These are phyloP conservation scores for Drosophila antonietae DNA, from an alignment of 2,888 invertebrate species.

Conservation along the genomic window DNA sequence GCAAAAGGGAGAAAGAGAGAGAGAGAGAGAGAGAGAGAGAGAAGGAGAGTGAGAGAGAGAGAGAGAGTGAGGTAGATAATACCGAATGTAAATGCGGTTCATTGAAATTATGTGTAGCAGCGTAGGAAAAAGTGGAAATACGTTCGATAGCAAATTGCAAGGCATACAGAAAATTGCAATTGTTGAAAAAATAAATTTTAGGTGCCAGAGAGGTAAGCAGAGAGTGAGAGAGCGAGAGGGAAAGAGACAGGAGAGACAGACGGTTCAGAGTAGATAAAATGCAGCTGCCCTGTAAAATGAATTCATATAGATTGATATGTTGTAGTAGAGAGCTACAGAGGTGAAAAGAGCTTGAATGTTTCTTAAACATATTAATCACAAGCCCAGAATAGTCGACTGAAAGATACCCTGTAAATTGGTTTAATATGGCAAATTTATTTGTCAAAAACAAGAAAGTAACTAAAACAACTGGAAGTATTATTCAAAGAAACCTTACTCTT, in stretches of 20 bases:
- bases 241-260: not conserved
- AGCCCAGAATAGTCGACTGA: not conserved
- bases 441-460: too few species aligned
- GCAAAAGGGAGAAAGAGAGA: not conserved
- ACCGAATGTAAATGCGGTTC: conserved; percentile 67
- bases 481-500: too few species aligned
- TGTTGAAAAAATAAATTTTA: conserved; percentile 5
- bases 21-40: not conserved
- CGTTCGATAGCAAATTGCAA: conserved; percentile 53
- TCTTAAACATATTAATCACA: too few species aligned
- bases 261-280: not conserved
- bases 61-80: conserved; percentile 11
- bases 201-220: not conserved
- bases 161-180: conserved; percentile 35
- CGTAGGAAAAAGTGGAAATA: conserved; percentile 42
- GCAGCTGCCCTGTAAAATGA: conserved; percentile 2
- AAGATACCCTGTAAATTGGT: not conserved
- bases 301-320: not conserved
- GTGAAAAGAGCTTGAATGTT: not conserved
- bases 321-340: not conserved
- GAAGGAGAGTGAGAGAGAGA: not conserved
- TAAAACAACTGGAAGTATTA: too few species aligned
- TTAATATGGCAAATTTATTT: too few species aligned
- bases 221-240: too few species aligned
- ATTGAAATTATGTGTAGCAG: conserved; percentile 70